A percentile compares a stretch with the other conserved stretches of the same genome.
These are phyloP conservation scores for Corythucha ciliata DNA, from an alignment of 2,888 invertebrate genomes.

Conservation along the genomic window DNA sequence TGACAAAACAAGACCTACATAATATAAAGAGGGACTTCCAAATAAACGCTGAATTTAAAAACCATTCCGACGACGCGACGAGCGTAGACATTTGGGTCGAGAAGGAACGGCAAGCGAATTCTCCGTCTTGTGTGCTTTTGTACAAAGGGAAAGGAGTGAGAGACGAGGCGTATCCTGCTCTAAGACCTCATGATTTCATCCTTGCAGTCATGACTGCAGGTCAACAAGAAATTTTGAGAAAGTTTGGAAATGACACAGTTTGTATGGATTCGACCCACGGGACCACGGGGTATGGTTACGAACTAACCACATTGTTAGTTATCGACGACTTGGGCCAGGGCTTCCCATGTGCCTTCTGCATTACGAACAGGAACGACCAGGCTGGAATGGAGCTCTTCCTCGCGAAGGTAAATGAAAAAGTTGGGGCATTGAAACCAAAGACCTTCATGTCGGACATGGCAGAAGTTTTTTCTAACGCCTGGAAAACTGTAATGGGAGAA, in stretches of 20 bases:
- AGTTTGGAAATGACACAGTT: conserved; percentile 30
- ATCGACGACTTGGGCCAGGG: conserved; percentile 34
- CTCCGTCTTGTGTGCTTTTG: conserved; percentile 7
- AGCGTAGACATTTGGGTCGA: not conserved
- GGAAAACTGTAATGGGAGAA: conserved; percentile 31
- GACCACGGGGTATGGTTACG: conserved; percentile 31
- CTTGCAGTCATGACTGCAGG: conserved; percentile 35
- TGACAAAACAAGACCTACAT: conserved; percentile 6
- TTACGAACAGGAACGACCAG: conserved; percentile 18
- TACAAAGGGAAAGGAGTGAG: conserved; percentile 4
- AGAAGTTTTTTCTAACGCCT: conserved; percentile 33
- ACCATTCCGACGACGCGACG: conserved; percentile 4
- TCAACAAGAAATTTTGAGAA: conserved; percentile 33
- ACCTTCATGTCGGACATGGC: conserved; percentile 36
- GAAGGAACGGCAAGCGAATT: not conserved
- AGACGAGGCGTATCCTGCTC: not conserved
- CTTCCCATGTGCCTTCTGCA: conserved; percentile 32
- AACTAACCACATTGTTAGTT: conserved; percentile 31
- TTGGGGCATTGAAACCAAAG: conserved; percentile 27
- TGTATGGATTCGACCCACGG: conserved; percentile 36
- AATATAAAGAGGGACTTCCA: conserved; percentile 9
- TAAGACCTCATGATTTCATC: conserved; percentile 31
- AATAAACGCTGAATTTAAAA: not conserved
- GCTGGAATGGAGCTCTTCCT: conserved; percentile 27
- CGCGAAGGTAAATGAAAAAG: conserved; percentile 23